Evolutionary conservation across 23 tunicate species (phyloP), one percentile per base, ranked within the genome.

Genomic region (Aplidium turbinatum): DNA sequence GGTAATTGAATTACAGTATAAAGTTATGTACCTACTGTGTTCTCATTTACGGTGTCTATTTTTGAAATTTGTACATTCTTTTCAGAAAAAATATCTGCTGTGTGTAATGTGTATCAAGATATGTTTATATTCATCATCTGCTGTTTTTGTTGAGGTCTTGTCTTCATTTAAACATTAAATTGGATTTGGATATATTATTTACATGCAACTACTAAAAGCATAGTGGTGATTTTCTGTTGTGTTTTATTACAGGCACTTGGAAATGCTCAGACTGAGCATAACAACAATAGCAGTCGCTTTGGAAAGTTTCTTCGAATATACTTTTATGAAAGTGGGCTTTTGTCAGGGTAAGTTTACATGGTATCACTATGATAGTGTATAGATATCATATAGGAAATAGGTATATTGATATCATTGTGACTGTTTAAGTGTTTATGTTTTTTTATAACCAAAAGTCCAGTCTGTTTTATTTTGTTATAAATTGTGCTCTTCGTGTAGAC

Each of bases 271-370:
- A 93, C 98, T 22, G 85, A 81, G 47, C 93, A 86, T 65, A 93
- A 93, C 80, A 82, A 83, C 40, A 93, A 93, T 66, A 87, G 96
- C 46, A 85, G 93, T 47, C 68, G 98, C 66, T 92, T 92, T 80
- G 98, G 98, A 56, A 93, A 93, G 42, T 93, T 85, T 70, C 69
- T 83, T 1, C 67, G 77, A 21, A 67, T 83, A n/a, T 75, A 83
- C 45, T 83, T 83, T 54, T 83, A 75, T 75, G 77, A 75, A 31
- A 83, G 73, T 66, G 89, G 89, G 0, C 48, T 83, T 22, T 52
- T 83, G 1, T 83, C 89, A 13, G 89, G 89, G 89, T 75, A 56
- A 75, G 68, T 4, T 63, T 30, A n/a, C n/a, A n/a, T n/a, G n/a
- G n/a, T n/a, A n/a, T n/a, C n/a, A n/a, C n/a, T n/a, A n/a, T n/a